phyloP scores from a whole-genome alignment of 2,113 vertebrate genomes.

The Rhea pennata region DNA sequence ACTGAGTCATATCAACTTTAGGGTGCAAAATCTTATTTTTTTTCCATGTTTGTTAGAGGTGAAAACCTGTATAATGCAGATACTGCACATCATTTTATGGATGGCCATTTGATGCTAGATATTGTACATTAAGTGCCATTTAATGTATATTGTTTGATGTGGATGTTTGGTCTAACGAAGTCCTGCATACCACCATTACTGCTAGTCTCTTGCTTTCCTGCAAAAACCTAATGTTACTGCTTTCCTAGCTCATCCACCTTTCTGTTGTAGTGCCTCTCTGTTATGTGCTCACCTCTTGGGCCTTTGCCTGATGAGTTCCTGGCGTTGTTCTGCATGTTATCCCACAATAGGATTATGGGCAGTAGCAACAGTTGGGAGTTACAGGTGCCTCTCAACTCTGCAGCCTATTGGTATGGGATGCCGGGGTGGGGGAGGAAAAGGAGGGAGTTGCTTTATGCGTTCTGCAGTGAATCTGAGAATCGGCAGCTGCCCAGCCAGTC shows the following conservation, averaged over 20 bases:
- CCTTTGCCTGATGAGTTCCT: background rate
- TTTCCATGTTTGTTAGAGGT: background rate
- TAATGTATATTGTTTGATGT: background rate
- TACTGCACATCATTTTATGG: background rate
- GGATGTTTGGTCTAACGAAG: background rate
- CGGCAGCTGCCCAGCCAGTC: background rate
- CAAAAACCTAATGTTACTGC: rapidly evolving
- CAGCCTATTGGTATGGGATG: background rate
- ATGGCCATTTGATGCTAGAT: background rate
- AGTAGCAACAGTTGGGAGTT: background rate
- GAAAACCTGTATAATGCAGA: background rate
- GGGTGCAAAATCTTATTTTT: background rate
- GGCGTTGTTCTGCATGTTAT: rapidly evolving
- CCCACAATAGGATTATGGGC: background rate
- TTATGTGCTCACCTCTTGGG: background rate
- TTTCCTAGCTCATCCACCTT: rapidly evolving
- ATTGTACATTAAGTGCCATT: background rate
- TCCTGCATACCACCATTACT: background rate
- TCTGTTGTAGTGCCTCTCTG: rapidly evolving
- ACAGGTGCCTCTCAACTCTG: background rate
- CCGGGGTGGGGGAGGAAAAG: background rate
- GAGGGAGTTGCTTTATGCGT: background rate
- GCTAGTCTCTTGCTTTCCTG: background rate
- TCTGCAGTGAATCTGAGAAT: background rate
- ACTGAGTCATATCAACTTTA: background rate